Evolutionary conservation across 1,140 invertebrate genomes (phyloP).

Genomic region (Bombus vancouverensis): DNA sequence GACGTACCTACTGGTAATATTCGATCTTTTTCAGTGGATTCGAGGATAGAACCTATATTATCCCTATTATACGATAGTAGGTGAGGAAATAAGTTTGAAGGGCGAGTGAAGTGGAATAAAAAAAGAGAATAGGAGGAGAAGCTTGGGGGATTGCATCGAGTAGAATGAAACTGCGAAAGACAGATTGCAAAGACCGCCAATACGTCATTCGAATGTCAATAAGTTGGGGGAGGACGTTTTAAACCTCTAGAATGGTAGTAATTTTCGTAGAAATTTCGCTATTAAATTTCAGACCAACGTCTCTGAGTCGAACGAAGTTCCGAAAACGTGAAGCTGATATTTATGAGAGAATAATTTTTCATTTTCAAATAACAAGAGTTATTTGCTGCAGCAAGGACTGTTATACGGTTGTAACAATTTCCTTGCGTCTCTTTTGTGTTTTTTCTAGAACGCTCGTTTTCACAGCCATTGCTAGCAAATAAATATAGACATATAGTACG

Average conservation of each 20-base stretch:
- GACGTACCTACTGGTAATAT: background rate
- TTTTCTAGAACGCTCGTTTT: background rate
- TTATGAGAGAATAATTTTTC: background rate
- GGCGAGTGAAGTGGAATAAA: slow-evolving; percentile 39
- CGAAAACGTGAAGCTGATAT: background rate
- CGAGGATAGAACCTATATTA: background rate
- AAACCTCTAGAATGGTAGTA: slow-evolving; percentile 5
- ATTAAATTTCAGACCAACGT: background rate
- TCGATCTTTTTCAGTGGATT: background rate
- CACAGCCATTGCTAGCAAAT: background rate
- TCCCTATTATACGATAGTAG: background rate
- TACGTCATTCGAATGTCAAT: slow-evolving; percentile 48
- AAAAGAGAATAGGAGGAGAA: slow-evolving; percentile 4
- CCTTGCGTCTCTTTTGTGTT: background rate
- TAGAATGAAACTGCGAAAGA: slow-evolving; percentile 46
- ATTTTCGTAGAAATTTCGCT: slow-evolving; percentile 35
- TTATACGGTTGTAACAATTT: background rate
- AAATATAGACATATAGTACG: background rate
- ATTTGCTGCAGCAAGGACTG: too few relatives aligned
- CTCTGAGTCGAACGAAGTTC: background rate
- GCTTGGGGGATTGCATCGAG: slow-evolving; percentile 20
- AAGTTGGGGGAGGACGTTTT: slow-evolving; percentile 24
- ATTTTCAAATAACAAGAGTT: background rate
- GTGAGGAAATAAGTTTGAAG: slow-evolving; percentile 30
- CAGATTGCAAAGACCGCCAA: slow-evolving; percentile 46